phyloP scores from a whole-genome alignment of 30 jellyfish, hydroid and myxozoan species.

The Catostylus mosaicus region DNA sequence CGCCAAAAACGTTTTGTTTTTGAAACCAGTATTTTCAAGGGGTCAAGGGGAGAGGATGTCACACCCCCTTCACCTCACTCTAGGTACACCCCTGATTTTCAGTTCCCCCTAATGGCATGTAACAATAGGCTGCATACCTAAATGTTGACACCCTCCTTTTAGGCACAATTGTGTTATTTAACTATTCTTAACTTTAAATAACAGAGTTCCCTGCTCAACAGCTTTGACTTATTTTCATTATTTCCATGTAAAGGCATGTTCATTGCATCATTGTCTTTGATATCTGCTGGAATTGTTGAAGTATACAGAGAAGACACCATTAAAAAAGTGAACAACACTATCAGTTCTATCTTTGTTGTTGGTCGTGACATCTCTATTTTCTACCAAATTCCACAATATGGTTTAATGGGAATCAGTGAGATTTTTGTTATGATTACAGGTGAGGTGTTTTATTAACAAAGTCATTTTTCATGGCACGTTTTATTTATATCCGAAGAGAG shows the following conservation, averaged over 20 bases:
- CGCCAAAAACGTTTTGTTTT: too few relatives aligned
- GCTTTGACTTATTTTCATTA: neutral
- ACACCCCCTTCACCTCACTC: too few relatives aligned
- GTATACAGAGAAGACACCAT: conserved; percentile 8
- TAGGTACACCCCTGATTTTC: too few relatives aligned
- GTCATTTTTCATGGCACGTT: conserved; percentile 1
- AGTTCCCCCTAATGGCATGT: too few relatives aligned
- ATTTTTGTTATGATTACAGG: conserved; percentile 91
- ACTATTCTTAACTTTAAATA: too few relatives aligned
- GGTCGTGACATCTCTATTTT: conserved; percentile 69
- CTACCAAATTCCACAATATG: conserved; percentile 88
- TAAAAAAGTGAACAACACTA: neutral
- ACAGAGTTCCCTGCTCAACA: too few relatives aligned
- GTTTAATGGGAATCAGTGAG: conserved; percentile 82
- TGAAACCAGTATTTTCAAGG: too few relatives aligned
- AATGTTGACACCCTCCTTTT: too few relatives aligned
- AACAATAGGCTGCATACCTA: too few relatives aligned
- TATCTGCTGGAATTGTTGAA: conserved; percentile 85
- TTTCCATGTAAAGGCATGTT: conserved; percentile 74
- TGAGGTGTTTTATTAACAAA: neutral
- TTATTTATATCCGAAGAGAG: too few relatives aligned
- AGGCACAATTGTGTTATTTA: too few relatives aligned
- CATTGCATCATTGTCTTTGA: conserved; percentile 82
- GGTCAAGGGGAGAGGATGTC: too few relatives aligned
- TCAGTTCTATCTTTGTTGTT: conserved; percentile 7